Evolutionary conservation across 2,113 vertebrate genomes (phyloP).

Genomic region (Anhinga rufa): DNA sequence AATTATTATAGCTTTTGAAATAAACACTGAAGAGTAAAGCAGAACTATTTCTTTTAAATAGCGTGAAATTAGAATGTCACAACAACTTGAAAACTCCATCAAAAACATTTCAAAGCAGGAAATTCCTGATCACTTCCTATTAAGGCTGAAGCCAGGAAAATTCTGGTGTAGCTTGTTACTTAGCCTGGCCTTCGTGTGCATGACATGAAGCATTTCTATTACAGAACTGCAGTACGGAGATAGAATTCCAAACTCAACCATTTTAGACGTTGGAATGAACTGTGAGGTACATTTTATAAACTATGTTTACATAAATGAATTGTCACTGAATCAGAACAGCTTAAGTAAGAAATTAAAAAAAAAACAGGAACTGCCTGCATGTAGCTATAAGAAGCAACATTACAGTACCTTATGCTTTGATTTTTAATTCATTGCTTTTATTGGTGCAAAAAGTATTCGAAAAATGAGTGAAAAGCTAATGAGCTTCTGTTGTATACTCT

Average conservation of each 20-base stretch:
- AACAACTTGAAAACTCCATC: background rate
- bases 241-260: background rate
- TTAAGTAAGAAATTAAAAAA: background rate
- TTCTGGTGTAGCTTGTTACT: background rate
- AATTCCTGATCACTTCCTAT: conserved; percentile 12
- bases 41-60: background rate
- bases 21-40: background rate
- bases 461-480: background rate
- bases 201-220: background rate
- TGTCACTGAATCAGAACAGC: background rate
- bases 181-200: background rate
- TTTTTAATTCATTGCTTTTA: background rate
- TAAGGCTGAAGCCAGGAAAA: conserved; percentile 16
- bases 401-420: background rate
- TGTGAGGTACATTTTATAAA: background rate
- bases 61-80: background rate
- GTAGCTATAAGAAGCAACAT: background rate
- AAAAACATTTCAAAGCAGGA: conserved; percentile 1
- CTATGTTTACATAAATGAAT: background rate
- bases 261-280: background rate
- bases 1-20: background rate
- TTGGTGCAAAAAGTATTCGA: background rate
- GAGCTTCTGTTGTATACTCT: background rate
- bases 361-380: background rate
- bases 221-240: background rate